Evolutionary conservation across 2,797 vertebrate genomes (phyloP).

Genomic region (Urosaurus nigricauda): DNA sequence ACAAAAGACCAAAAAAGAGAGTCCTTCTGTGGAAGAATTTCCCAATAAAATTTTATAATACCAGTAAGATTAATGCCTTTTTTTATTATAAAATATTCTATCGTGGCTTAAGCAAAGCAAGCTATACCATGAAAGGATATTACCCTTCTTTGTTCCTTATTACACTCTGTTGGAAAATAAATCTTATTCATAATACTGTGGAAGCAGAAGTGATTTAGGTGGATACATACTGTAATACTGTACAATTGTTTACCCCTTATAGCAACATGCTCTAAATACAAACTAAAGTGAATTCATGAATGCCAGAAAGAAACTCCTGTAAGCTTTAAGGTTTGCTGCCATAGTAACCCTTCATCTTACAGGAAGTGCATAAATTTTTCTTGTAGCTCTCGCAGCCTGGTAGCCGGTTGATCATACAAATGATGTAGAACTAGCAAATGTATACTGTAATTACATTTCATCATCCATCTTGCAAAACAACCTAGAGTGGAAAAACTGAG

Average conservation of each 20-base stretch:
- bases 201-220: slow-evolving; percentile 38
- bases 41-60: background rate
- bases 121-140: background rate
- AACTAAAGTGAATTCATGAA: slow-evolving; percentile 26
- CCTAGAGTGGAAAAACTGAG: background rate
- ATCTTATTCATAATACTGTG: slow-evolving; percentile 17
- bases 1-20: background rate
- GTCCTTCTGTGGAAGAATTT: slow-evolving; percentile 1
- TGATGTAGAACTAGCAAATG: background rate
- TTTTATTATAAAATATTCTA: slow-evolving; percentile 21
- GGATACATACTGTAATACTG: background rate
- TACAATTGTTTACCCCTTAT: slow-evolving; percentile 45
- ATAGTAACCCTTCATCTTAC: slow-evolving; percentile 31
- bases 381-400: background rate
- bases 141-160: slow-evolving; percentile 19
- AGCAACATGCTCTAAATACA: slow-evolving; percentile 29
- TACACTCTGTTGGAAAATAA: slow-evolving; percentile 6
- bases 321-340: slow-evolving; percentile 35
- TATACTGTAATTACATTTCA: background rate
- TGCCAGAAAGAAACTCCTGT: slow-evolving; percentile 32
- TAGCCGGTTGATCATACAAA: background rate
- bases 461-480: background rate
- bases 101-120: background rate
- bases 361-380: slow-evolving; percentile 24
- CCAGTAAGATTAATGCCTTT: background rate